Evolutionary conservation across 1,140 invertebrate genomes (phyloP).

Genomic region (Alviniconcha marisindica): DNA sequence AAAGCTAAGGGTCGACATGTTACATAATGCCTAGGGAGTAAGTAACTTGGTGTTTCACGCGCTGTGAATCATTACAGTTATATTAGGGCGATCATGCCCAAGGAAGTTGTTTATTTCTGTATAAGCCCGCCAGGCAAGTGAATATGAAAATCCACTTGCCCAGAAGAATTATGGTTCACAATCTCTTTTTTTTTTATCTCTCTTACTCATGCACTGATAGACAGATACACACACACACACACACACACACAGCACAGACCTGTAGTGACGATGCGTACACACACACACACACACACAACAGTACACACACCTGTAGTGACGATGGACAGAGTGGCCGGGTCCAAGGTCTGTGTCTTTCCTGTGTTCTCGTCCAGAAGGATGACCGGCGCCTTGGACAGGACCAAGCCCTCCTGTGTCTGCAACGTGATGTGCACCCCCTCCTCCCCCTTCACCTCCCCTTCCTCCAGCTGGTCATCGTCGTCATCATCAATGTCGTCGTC

Average conservation of each 20-base stretch:
- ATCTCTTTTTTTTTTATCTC: too few species aligned
- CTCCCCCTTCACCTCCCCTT: slow-evolving; percentile 9
- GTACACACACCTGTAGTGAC: background rate
- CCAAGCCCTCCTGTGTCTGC: background rate
- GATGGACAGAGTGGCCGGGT: background rate
- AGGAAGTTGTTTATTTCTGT: too few species aligned
- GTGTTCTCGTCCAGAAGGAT: slow-evolving; percentile 26
- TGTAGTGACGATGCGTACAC: background rate
- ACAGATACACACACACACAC: background rate
- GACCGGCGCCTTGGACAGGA: slow-evolving; percentile 25
- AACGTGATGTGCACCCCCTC: background rate
- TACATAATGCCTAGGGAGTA: too few species aligned
- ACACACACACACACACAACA: background rate
- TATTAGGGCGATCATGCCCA: too few species aligned
- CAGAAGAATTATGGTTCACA: too few species aligned
- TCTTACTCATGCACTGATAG: too few species aligned
- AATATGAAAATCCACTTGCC: too few species aligned
- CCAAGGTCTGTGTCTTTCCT: background rate
- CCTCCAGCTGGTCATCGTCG: slow-evolving; percentile 33
- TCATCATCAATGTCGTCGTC: slow-evolving; percentile 29
- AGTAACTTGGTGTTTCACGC: too few species aligned
- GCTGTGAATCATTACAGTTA: too few species aligned
- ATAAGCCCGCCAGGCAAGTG: too few species aligned
- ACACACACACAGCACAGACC: slow-evolving; percentile 1
- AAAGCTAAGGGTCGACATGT: too few species aligned